These are phyloP conservation scores for Orycteropus afer DNA, from an alignment of 2,113 vertebrate genomes.

Conservation along the genomic window DNA sequence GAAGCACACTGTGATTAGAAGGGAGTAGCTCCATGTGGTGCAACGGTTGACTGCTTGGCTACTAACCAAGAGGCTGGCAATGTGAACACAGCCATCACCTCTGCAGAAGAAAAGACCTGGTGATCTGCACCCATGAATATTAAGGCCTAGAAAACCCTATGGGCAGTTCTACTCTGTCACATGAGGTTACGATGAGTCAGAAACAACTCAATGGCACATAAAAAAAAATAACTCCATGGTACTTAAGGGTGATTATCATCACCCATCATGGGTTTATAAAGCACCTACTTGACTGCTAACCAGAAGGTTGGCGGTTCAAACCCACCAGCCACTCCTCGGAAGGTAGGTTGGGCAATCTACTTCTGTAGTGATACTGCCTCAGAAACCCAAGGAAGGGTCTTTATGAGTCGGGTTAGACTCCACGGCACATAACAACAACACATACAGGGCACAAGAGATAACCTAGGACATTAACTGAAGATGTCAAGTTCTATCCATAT, in stretches of 20 bases:
- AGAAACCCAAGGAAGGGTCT: too few relatives aligned
- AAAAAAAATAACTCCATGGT: neutral
- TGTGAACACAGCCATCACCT: neutral
- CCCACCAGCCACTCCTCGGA: too few relatives aligned
- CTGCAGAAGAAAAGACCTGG: neutral
- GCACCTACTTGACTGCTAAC: neutral
- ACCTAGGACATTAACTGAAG: neutral
- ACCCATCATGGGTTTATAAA: neutral
- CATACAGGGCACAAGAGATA: neutral
- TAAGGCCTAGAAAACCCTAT: neutral
- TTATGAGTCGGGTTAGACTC: too few relatives aligned
- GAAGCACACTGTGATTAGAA: neutral
- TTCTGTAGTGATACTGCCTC: too few relatives aligned
- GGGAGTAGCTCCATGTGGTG: neutral
- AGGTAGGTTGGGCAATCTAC: too few relatives aligned
- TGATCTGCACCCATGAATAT: neutral
- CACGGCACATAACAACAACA: too few relatives aligned
- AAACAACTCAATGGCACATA: neutral
- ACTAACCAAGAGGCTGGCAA: neutral
- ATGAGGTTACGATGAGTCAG: neutral
- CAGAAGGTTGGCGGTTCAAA: too few relatives aligned
- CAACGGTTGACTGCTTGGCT: neutral
- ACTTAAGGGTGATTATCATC: neutral
- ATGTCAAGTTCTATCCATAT: constrained; percentile 10
- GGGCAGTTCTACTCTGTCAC: neutral